phyloP scores from a whole-genome alignment of 1,140 invertebrate genomes.

The Eueides isabella region DNA sequence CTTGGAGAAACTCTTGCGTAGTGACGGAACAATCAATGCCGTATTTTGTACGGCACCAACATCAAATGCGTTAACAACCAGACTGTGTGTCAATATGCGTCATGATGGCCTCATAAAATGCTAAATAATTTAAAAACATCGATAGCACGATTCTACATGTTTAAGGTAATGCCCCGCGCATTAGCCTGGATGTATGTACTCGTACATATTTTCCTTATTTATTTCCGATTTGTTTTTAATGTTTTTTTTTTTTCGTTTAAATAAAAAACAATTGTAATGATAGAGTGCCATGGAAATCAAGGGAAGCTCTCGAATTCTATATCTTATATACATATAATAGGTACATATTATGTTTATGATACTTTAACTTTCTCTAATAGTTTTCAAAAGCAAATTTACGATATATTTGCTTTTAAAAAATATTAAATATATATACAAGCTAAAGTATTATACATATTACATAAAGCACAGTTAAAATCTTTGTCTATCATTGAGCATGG shows the following conservation, averaged over 20 bases:
- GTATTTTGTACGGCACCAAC: neutral
- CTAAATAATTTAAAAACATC: neutral
- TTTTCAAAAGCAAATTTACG: too few species aligned
- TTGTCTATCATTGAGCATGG: neutral
- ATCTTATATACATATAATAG: too few species aligned
- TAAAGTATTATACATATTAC: neutral
- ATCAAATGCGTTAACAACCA: neutral
- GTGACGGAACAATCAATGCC: neutral
- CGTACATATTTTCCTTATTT: constrained; percentile 14
- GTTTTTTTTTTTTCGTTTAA: neutral
- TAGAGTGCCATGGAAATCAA: too few species aligned
- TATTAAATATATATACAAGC: neutral
- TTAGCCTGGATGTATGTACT: neutral
- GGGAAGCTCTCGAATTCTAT: too few species aligned
- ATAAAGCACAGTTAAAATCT: neutral
- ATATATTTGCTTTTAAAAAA: too few species aligned
- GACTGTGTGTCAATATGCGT: too few species aligned
- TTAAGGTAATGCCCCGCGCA: neutral
- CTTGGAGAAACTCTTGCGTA: too few species aligned
- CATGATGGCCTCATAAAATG: neutral
- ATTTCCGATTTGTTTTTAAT: neutral
- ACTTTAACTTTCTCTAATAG: too few species aligned
- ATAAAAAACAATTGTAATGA: too few species aligned
- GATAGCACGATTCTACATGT: neutral
- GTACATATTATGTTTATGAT: too few species aligned